phyloP scores from a whole-genome alignment of 2,888 invertebrate species.

The Notocelia uddmanniana region DNA sequence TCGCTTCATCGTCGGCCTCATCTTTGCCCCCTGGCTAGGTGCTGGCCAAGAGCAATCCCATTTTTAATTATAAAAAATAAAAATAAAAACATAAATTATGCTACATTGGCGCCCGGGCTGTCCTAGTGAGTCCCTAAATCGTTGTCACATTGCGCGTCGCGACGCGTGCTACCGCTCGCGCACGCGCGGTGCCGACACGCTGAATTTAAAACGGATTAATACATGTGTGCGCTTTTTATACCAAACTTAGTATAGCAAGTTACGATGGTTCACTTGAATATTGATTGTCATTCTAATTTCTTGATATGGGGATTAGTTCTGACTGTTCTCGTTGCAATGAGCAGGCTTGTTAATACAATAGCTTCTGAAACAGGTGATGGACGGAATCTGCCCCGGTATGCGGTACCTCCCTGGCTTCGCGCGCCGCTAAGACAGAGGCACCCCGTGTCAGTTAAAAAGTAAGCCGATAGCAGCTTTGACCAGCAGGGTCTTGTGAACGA shows the following conservation, averaged over 20 bases:
- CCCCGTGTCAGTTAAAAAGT: too few relatives aligned
- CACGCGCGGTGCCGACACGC: constrained; percentile 73
- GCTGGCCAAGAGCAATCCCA: too few relatives aligned
- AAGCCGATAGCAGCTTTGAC: too few relatives aligned
- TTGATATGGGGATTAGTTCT: not conserved
- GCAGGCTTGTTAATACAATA: not conserved
- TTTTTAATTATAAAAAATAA: too few relatives aligned
- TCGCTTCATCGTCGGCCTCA: too few relatives aligned
- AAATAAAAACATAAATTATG: too few relatives aligned
- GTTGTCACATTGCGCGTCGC: constrained; percentile 55
- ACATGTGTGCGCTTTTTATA: constrained; percentile 52
- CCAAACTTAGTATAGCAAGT: constrained; percentile 45
- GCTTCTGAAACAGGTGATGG: too few relatives aligned
- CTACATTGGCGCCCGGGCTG: not conserved
- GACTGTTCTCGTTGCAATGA: not conserved
- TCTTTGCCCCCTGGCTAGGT: too few relatives aligned
- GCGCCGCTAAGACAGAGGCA: too few relatives aligned
- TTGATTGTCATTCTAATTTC: not conserved
- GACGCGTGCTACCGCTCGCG: constrained; percentile 66
- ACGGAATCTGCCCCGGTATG: too few relatives aligned
- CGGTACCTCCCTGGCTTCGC: too few relatives aligned
- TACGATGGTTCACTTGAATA: constrained; percentile 27
- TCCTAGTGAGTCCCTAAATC: constrained; percentile 43
- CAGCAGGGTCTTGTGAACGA: too few relatives aligned
- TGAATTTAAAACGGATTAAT: constrained; percentile 81